These are phyloP conservation scores for Pollenia angustigena DNA, from an alignment of 2,888 invertebrate genomes.

Conservation along the genomic window DNA sequence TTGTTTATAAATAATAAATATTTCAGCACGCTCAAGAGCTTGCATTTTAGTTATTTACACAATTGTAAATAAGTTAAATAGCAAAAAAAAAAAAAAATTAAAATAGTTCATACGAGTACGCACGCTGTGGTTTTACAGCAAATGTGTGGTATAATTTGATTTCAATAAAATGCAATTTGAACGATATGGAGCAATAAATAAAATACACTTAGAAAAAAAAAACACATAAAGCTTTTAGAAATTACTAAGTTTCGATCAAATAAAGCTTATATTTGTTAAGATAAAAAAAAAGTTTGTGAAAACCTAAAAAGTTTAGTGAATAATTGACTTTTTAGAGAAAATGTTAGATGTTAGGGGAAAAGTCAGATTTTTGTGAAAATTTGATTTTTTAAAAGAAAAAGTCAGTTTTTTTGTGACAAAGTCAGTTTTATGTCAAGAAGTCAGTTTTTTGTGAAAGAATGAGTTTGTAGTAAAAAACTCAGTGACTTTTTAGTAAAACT, in stretches of 20 bases:
- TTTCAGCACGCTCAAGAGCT: slow-evolving; percentile 51
- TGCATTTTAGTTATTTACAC: slow-evolving; percentile 60
- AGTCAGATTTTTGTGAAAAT: not conserved
- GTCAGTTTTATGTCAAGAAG: not conserved
- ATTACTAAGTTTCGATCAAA: too few species aligned
- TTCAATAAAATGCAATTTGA: slow-evolving; percentile 49
- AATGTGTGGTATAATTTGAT: slow-evolving; percentile 48
- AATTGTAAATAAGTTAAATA: slow-evolving; percentile 35
- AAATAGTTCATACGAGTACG: slow-evolving; percentile 25
- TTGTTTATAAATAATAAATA: slow-evolving; percentile 67
- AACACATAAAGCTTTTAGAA: not conserved
- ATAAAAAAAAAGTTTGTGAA: too few species aligned
- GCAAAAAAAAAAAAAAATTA: not conserved
- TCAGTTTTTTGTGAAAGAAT: not conserved
- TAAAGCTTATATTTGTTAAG: too few species aligned
- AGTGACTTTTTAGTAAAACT: not conserved
- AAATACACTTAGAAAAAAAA: not conserved
- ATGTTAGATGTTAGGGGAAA: not conserved
- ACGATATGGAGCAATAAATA: not conserved
- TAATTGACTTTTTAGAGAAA: not conserved
- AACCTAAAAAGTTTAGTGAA: too few species aligned
- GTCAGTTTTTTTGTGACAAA: not conserved
- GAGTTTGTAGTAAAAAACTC: not conserved
- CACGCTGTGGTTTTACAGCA: slow-evolving; percentile 5
- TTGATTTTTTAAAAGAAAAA: not conserved